A percentile compares a stretch with the other conserved stretches of the same genome.
Evolutionary conservation across 1,140 invertebrate species (phyloP).

Genomic region (Acromyrmex charruanus): DNA sequence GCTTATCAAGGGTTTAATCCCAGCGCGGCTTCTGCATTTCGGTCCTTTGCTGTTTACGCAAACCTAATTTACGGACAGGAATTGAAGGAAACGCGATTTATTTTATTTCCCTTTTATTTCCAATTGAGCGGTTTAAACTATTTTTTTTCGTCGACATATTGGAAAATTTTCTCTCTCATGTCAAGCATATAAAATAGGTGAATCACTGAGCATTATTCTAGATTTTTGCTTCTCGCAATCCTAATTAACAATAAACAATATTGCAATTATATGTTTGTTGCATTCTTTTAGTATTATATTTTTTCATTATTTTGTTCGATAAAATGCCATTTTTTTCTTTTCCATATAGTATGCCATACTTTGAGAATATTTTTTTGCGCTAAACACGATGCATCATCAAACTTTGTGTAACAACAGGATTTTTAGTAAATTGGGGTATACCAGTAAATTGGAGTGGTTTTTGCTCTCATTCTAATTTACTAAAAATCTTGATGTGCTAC

Average conservation of each 20-base stretch:
- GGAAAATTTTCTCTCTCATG: not conserved
- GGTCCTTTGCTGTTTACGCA: constrained; percentile 40
- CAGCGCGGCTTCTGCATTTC: constrained; percentile 29
- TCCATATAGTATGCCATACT: too few species aligned
- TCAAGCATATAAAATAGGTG: not conserved
- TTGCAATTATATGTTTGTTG: not conserved
- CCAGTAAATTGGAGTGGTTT: too few species aligned
- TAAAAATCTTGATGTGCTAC: too few species aligned
- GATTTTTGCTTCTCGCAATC: not conserved
- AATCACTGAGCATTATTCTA: not conserved
- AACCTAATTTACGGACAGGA: constrained; percentile 46
- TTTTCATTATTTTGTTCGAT: not conserved
- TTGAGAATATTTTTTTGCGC: too few species aligned
- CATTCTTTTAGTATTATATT: not conserved
- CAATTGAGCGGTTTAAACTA: constrained; percentile 24
- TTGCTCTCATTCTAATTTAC: too few species aligned
- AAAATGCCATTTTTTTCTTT: too few species aligned
- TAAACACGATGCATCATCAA: too few species aligned
- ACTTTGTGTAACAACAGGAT: too few species aligned
- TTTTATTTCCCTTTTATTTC: constrained; percentile 50
- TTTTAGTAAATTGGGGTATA: too few species aligned
- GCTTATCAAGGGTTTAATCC: constrained; percentile 44
- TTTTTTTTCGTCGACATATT: not conserved
- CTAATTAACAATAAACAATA: constrained; percentile 21
- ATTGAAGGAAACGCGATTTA: constrained; percentile 37